A percentile compares a stretch with the other conserved stretches of the same genome.
Conservation (phyloP, 2,888 invertebrate genomes). For the Epistrophella euchroma region DNA sequence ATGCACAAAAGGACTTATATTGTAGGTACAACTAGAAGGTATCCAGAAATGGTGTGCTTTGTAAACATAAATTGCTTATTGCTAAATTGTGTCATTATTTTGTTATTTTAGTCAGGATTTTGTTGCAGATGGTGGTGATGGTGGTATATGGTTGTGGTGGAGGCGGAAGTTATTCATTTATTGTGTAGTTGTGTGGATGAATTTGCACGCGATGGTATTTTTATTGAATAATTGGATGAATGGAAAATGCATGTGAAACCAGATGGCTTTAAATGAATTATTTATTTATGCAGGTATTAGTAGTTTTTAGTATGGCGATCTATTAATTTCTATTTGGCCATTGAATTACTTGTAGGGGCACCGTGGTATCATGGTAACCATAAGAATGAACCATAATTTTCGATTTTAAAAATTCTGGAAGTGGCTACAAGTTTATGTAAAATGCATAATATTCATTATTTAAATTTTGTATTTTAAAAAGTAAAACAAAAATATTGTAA, state of each 20-base stretch:
- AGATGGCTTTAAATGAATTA: conserved; percentile 51
- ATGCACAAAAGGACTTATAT: conserved; percentile 15
- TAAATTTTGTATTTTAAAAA: too few species aligned
- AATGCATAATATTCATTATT: too few species aligned
- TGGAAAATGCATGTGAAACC: conserved; percentile 30
- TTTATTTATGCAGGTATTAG: conserved; percentile 28
- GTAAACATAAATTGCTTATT: conserved; percentile 53
- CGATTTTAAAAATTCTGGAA: too few species aligned
- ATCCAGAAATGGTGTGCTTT: conserved; percentile 24
- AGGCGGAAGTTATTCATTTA: conserved; percentile 1
- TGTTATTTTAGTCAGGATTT: conserved; percentile 43
- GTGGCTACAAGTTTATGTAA: too few species aligned
- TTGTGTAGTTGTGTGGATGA: conserved; percentile 7
- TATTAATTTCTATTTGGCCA: conserved; percentile 5
- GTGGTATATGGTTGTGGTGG: neutral
- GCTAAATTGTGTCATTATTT: conserved; percentile 47
- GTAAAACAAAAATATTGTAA: too few species aligned
- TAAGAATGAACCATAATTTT: too few species aligned
- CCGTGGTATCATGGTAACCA: neutral
- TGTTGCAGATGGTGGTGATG: neutral
- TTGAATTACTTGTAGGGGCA: neutral
- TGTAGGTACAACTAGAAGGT: neutral
- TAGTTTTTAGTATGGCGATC: neutral
- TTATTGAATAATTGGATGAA: conserved; percentile 52
- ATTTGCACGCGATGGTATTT: conserved; percentile 54